Conservation (phyloP, 2,797 vertebrate species). For the Microcaecilia unicolor region DNA sequence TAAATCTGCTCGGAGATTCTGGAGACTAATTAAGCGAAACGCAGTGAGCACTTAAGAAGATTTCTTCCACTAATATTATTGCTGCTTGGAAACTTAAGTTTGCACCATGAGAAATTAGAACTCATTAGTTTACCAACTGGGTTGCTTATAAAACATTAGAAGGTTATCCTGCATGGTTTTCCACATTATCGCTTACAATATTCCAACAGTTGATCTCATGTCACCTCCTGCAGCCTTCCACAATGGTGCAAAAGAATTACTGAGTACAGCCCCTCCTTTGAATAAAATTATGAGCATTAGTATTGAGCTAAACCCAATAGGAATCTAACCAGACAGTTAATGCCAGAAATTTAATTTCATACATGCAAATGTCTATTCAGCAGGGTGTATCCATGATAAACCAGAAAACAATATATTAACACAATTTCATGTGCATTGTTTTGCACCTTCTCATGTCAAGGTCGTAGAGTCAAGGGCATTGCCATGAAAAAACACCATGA, state of each 20-base stretch:
- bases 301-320: too few relatives aligned
- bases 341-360: background rate
- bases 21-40: fast-evolving
- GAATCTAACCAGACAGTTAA: too few relatives aligned
- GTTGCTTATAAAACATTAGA: background rate
- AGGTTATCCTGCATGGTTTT: background rate
- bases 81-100: background rate
- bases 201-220: background rate
- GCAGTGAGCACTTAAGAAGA: fast-evolving
- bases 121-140: background rate
- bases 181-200: background rate
- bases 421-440: too few relatives aligned
- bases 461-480: too few relatives aligned
- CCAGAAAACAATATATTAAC: too few relatives aligned
- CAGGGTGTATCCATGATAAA: too few relatives aligned
- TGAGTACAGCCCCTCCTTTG: background rate
- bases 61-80: fast-evolving
- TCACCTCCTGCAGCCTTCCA: background rate
- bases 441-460: too few relatives aligned
- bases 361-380: too few relatives aligned
- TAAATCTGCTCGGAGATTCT: background rate
- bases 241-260: background rate
- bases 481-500: too few relatives aligned
- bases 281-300: slow-evolving; percentile 10
- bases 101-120: background rate